Evolutionary conservation across 2,888 invertebrate species (phyloP), one percentile per base, ranked within the genome.

Genomic region (Folsomia candida): DNA sequence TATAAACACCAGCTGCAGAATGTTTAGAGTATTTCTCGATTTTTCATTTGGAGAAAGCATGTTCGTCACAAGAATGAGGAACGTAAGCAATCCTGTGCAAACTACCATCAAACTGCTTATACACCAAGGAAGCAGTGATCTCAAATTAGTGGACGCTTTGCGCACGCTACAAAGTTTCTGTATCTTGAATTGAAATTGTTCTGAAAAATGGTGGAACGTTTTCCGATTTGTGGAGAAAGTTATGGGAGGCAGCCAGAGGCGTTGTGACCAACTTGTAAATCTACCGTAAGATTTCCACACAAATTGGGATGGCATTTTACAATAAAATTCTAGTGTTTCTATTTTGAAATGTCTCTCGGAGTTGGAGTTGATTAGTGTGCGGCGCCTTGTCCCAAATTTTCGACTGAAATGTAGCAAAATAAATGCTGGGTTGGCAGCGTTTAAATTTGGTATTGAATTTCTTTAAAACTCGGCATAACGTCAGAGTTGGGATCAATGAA

Each of bases 231-330:
- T 18, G 9, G 18, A 9, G 20, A 64, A 64, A 4, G 20, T 11
- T 20, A 64, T 64, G 2, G 64, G 64, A 4, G 64, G 64, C 9
- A 25, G 6, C 64, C 64, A 64, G 3, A 64, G 25, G 2, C 3
- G 9, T 24, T 64, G 28, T 4, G 64, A 64, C 64, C 64, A 64
- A 4, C 11, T 2, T 22, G 64, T 64, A 22, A 64, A 64, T 22
- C 64, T 47, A 3, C 64, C 64, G 24, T 51, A 64, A n/a, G 51
- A 64, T 51, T 64, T 51, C 64, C 64, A 64, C 18, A 64, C 64
- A 4, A 22, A 9, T 22, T 4, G 51, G 4, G 64, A 51, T 11
- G 64, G 64, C 64, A 64, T 64, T 28, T 64, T 62, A 18, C 9
- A 47, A 47, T 9, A 18, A 47, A 47, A 47, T 9, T 47, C 47